phyloP scores from a whole-genome alignment of 2,797 vertebrate genomes.

The Petrocephalus sullivani region DNA sequence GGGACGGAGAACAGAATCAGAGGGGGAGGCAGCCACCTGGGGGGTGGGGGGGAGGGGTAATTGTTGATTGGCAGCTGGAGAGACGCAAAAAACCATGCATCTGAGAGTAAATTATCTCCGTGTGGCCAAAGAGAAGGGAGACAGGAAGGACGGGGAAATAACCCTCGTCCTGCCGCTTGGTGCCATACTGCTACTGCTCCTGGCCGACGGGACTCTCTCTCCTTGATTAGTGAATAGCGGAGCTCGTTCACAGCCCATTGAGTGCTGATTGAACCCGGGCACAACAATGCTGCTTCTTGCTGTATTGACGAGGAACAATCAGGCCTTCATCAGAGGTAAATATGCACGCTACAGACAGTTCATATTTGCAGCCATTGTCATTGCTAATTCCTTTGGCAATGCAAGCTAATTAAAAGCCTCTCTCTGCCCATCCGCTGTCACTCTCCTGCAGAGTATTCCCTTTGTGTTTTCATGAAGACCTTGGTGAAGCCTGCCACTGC shows the following conservation, averaged over 20 bases:
- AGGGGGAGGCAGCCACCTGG: neutral
- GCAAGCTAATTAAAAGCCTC: constrained; percentile 9
- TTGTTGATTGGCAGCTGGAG: neutral
- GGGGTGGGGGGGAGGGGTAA: neutral
- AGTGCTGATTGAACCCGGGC: neutral
- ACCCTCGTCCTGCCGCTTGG: neutral
- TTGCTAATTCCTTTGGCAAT: neutral
- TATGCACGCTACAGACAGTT: neutral
- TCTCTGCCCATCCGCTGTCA: neutral
- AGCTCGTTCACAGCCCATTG: neutral
- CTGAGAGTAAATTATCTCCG: neutral
- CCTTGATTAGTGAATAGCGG: neutral
- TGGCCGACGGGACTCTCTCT: neutral
- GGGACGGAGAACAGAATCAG: constrained; percentile 2
- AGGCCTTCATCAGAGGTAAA: neutral
- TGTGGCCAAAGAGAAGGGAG: neutral
- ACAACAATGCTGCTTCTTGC: neutral
- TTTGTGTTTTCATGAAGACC: neutral
- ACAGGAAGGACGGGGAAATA: neutral
- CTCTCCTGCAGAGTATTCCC: constrained; percentile 10
- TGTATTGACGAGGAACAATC: neutral
- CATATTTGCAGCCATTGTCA: constrained; percentile 4
- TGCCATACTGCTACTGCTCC: neutral
- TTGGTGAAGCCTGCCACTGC: neutral
- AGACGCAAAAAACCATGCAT: neutral